These are phyloP conservation scores for Vipera ursinii DNA, from an alignment of 2,797 vertebrate species.

Conservation along the genomic window DNA sequence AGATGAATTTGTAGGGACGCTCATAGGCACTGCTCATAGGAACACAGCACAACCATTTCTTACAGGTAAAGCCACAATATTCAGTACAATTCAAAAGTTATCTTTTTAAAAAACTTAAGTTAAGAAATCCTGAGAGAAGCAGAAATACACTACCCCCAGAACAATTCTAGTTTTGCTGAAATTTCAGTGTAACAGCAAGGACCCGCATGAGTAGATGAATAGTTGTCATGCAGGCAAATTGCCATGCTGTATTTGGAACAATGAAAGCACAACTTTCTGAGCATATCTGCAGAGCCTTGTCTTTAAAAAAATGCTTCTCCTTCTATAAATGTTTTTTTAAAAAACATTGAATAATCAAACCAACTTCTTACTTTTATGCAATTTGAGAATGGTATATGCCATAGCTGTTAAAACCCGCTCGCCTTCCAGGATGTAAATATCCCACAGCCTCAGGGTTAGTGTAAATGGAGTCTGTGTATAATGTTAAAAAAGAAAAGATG, in stretches of 20 bases:
- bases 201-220: background rate
- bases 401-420: slow-evolving; percentile 79
- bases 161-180: background rate
- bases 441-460: slow-evolving; percentile 85
- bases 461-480: slow-evolving; percentile 81
- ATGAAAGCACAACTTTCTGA: background rate
- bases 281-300: background rate
- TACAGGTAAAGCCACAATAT: background rate
- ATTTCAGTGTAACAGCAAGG: background rate
- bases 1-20: background rate
- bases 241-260: background rate
- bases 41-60: background rate
- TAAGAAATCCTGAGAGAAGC: background rate
- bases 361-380: slow-evolving; percentile 84
- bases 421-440: slow-evolving; percentile 86
- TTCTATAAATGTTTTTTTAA: background rate
- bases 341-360: background rate
- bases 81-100: background rate
- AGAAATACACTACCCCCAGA: background rate
- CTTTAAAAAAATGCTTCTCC: background rate
- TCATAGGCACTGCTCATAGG: background rate
- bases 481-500: slow-evolving; percentile 18
- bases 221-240: background rate
- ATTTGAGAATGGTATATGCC: slow-evolving; percentile 83
- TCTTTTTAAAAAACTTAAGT: background rate